These are phyloP conservation scores for Gymnothorax javanicus DNA, from an alignment of 2,797 vertebrate genomes.

Conservation along the genomic window DNA sequence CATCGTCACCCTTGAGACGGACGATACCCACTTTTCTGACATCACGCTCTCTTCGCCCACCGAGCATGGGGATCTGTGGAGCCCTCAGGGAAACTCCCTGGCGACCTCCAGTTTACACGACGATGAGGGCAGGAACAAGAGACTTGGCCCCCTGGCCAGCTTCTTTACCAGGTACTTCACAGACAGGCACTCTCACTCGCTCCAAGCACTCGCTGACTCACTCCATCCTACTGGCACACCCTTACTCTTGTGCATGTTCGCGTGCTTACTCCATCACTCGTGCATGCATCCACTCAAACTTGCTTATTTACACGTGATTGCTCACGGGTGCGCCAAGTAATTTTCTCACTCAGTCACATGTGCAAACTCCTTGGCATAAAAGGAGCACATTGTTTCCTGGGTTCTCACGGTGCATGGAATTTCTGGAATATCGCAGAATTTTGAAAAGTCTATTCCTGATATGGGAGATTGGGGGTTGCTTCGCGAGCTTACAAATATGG, in stretches of 20 bases:
- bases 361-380: no score
- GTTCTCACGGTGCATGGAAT: no score
- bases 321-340: not conserved
- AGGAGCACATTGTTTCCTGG: no score
- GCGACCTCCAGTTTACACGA: not conserved
- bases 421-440: no score
- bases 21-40: conserved; percentile 74
- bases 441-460: no score
- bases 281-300: not conserved
- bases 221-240: no score
- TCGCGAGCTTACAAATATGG: no score
- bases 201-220: not conserved
- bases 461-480: no score
- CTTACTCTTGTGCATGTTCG: not conserved
- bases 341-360: no score
- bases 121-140: conserved; percentile 68
- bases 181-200: not conserved
- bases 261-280: not conserved
- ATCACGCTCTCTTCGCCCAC: conserved; percentile 69
- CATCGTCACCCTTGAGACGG: conserved; percentile 87
- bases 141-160: conserved; percentile 76
- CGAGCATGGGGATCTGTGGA: conserved; percentile 53
- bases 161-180: conserved; percentile 81
- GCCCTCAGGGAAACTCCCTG: conserved; percentile 36
- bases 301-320: not conserved